Evolutionary conservation across 2,888 invertebrate species (phyloP).

Genomic region (Argynnis bischoffii): DNA sequence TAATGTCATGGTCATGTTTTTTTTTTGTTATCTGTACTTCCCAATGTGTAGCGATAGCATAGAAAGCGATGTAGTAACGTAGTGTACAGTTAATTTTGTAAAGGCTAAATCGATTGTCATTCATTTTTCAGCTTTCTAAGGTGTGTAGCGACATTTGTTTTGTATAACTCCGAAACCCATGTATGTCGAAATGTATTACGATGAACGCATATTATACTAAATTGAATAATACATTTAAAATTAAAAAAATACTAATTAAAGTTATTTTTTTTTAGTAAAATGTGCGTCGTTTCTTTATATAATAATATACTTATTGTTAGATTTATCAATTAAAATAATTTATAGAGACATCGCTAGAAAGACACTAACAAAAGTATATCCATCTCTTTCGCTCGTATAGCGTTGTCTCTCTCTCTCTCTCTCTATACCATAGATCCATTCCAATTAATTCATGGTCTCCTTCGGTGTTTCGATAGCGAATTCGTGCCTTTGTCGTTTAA

Average conservation of each 20-base stretch:
- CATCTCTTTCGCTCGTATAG: slow-evolving; percentile 2
- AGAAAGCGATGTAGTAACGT: not conserved
- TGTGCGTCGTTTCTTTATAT: too few relatives aligned
- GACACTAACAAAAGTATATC: slow-evolving; percentile 1
- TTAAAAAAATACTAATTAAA: too few relatives aligned
- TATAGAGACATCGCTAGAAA: not conserved
- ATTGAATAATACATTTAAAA: too few relatives aligned
- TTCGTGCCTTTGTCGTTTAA: slow-evolving; percentile 30
- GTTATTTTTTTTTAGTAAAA: too few relatives aligned
- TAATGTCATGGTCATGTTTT: too few relatives aligned
- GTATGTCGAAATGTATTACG: too few relatives aligned
- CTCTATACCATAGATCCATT: not conserved
- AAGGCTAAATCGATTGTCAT: slow-evolving; percentile 26
- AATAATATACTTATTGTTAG: too few relatives aligned
- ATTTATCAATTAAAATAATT: not conserved
- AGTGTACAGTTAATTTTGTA: slow-evolving; percentile 22
- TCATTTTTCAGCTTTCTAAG: slow-evolving; percentile 1
- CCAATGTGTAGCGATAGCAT: not conserved
- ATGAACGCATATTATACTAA: too few relatives aligned
- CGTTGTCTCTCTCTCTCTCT: slow-evolving; percentile 4
- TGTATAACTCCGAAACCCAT: too few relatives aligned
- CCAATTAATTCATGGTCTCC: not conserved
- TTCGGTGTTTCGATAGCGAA: not conserved
- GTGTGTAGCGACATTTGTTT: too few relatives aligned
- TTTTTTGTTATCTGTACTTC: not conserved